Percentiles rank a stretch among this genome's conserved stretches.
Evolutionary conservation across 2,113 vertebrate species (phyloP).

Genomic region (Apteryx owenii): DNA sequence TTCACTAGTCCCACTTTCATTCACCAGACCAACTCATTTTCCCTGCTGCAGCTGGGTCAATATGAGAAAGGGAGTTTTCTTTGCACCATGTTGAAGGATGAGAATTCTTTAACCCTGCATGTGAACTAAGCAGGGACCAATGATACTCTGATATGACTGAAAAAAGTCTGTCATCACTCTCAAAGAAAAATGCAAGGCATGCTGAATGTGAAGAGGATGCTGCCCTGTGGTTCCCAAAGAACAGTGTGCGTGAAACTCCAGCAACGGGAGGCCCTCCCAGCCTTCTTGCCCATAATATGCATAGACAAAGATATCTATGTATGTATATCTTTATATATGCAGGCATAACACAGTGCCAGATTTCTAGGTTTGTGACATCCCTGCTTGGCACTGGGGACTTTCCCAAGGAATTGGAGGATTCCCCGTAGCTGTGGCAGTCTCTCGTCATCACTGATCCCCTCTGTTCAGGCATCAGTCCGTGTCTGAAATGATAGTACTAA

Average conservation of each 20-base stretch:
- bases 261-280: background rate
- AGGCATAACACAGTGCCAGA: background rate
- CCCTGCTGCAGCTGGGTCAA: background rate
- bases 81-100: rapidly evolving
- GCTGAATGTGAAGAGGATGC: background rate
- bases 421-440: background rate
- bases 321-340: background rate
- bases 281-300: background rate
- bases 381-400: background rate
- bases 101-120: background rate
- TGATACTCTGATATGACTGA: background rate
- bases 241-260: rapidly evolving
- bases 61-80: background rate
- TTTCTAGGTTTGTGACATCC: background rate
- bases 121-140: background rate
- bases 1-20: background rate
- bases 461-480: background rate
- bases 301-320: rapidly evolving
- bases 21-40: background rate
- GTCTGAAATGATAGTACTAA: background rate
- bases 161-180: background rate
- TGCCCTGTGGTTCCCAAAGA: background rate
- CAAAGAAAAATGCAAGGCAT: background rate
- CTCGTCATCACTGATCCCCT: rapidly evolving
- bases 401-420: background rate